Evolutionary conservation across 2,113 vertebrate species (phyloP), one percentile per base, ranked within the genome.

Genomic region (Corythaixoides concolor): DNA sequence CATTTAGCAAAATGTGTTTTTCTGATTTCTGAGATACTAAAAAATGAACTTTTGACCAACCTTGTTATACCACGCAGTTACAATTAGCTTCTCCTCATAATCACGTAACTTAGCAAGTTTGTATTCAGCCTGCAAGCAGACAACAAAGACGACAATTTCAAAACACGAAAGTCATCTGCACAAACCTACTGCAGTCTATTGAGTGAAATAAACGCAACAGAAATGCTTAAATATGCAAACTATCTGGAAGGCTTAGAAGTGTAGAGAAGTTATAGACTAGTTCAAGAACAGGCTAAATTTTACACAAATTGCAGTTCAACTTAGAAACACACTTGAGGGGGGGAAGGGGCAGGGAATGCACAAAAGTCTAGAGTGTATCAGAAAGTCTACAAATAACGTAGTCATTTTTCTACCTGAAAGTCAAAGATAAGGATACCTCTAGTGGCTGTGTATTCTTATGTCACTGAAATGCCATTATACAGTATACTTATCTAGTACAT

Each of bases 11-110:
- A 79, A 50, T 1, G 6, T 2, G 11, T 24, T 92, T 41, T 58
- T 53, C 45, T 22, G 15, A 32, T 76, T 85, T 43, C 24, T 35
- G 45, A 91, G 21, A 55, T 9, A 50, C 5, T 22, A 47, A 1
- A 47, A 72, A 69, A 17, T 26, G 14, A 37, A 33, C 45, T 70
- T 89, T 64, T 30, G 45, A 88, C 97, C 91, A 94, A 99, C 99
- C 99, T 99, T 99, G 97, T 99, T 99, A 95, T 99, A 99, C 99
- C 99, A 99, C 0, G 99, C 99, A 35, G 99, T 99, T 41, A 99
- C 99, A 83, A 99, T 99, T 77, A 99, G 97, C 89, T 99, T 99
- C 96, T 99, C 99, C 97, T 99, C 99, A 50, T 99, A 98, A 75
- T 99, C 99, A 92, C 98, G 98, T 63, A 99, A 98, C 94, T 99